Evolutionary conservation across 2,797 vertebrate species (phyloP), one percentile per base, ranked within the genome.

Genomic region (Lacerta viridis): DNA sequence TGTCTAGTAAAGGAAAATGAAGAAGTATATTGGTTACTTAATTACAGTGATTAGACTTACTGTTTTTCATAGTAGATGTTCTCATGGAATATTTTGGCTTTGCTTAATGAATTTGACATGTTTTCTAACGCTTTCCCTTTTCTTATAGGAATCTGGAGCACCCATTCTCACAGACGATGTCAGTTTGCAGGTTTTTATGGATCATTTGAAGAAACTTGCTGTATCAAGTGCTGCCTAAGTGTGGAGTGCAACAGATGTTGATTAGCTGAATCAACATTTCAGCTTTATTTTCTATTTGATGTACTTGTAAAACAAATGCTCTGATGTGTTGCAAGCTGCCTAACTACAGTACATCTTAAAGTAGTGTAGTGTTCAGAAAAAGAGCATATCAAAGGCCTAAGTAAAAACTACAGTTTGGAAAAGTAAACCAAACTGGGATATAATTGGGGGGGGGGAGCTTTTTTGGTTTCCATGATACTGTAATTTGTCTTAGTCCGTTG

Each of bases 111-210:
- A 64, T 87, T 77, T 59, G 61, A 69, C 36, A 27, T 80, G 7
- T 80, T 41, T 84, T 79, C n/a, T 78, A 80, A 77, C 15, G 9
- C 23, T 39, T 25, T 93, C 55, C 69, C 36, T 90, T 93, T 87
- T 78, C 81, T 86, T 76, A 1, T 92, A 99, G 98, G 98, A 99
- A 94, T 98, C 98, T 23, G 99, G 99, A 87, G 98, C 99, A 50
- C 99, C 99, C 4, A 99, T 99, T 96, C 98, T 99, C 90, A 99
- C 99, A 0, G 99, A 99, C 79, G 99, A 99, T 77, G 99, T 99
- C 95, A 99, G 99, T 91, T 97, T 99, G 92, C 99, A 99, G 96
- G 99, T 99, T 76, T 99, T 99, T 93, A 99, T 99, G 99, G 99
- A 99, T 96, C 99, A 99, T 95, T 97, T 99, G 95, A 99, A 99